Conservation (phyloP, 2,797 vertebrate genomes). For the Jordanella pulchra region DNA sequence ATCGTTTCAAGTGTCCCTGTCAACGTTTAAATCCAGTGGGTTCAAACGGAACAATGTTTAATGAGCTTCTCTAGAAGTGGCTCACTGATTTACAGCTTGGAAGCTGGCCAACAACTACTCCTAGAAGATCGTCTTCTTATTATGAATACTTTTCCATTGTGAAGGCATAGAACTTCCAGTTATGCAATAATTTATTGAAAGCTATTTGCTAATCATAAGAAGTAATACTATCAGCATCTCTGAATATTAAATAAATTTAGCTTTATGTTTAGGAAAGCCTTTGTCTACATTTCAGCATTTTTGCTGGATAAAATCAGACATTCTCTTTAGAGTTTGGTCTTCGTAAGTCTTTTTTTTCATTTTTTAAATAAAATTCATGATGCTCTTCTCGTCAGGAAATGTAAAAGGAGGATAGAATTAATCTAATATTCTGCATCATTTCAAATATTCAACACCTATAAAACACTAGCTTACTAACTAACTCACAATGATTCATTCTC, state of each 20-base stretch:
- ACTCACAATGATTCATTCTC: neutral
- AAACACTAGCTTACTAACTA: neutral
- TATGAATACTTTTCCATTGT: conserved; percentile 26
- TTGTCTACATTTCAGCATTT: conserved; percentile 55
- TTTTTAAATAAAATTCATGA: conserved; percentile 57
- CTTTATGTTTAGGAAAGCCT: conserved; percentile 39
- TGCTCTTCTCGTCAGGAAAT: conserved; percentile 53
- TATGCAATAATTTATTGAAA: conserved; percentile 29
- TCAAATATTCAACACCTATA: conserved; percentile 4
- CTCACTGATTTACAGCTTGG: conserved; percentile 26
- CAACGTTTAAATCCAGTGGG: conserved; percentile 23
- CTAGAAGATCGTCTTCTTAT: conserved; percentile 28
- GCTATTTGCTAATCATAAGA: conserved; percentile 23
- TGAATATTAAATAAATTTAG: conserved; percentile 31
- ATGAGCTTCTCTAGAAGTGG: conserved; percentile 19
- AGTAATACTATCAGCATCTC: neutral
- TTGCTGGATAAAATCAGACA: conserved; percentile 61
- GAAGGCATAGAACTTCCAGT: conserved; percentile 16
- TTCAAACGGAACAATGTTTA: conserved; percentile 25
- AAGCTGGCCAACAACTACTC: conserved; percentile 23
- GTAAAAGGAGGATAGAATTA: conserved; percentile 37
- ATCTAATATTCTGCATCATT: conserved; percentile 40
- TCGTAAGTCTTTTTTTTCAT: conserved; percentile 68
- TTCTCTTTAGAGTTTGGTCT: conserved; percentile 38
- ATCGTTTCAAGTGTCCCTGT: conserved; percentile 16